Conservation (phyloP, 2,888 invertebrate genomes). For the Drosophila histrio region DNA sequence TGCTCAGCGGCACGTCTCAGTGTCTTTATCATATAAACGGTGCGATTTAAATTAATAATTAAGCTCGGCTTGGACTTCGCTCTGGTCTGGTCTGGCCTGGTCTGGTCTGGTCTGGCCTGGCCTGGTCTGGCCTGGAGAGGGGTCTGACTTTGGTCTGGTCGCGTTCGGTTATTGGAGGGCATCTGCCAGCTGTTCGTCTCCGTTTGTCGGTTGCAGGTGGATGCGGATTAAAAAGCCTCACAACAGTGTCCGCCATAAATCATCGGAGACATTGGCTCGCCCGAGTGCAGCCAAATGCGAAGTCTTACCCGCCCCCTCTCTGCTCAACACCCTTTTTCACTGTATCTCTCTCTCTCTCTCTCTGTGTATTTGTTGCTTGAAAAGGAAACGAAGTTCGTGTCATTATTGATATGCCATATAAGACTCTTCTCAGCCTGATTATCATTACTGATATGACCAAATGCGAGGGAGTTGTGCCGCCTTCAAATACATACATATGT, state of each 20-base stretch:
- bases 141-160: not conserved
- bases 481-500: not conserved
- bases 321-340: not conserved
- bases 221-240: conserved; percentile 44
- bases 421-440: conserved; percentile 18
- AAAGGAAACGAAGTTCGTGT: conserved; percentile 46
- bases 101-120: not conserved
- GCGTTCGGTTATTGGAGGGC: conserved; percentile 11
- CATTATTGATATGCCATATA: conserved; percentile 53
- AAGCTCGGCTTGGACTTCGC: conserved; percentile 39
- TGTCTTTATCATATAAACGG: conserved; percentile 79
- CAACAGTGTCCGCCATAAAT: conserved; percentile 54
- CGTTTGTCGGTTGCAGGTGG: conserved; percentile 41
- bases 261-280: conserved; percentile 62
- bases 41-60: conserved; percentile 80
- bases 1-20: conserved; percentile 72
- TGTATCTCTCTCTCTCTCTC: not conserved
- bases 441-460: conserved; percentile 23
- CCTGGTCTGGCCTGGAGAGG: not conserved
- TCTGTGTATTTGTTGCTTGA: not conserved
- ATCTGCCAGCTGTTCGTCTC: conserved; percentile 36
- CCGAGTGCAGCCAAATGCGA: conserved; percentile 65
- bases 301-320: not conserved
- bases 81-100: not conserved
- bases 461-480: not conserved